These are phyloP conservation scores for Heliconius nattereri DNA, from an alignment of 1,140 invertebrate genomes.

Conservation along the genomic window DNA sequence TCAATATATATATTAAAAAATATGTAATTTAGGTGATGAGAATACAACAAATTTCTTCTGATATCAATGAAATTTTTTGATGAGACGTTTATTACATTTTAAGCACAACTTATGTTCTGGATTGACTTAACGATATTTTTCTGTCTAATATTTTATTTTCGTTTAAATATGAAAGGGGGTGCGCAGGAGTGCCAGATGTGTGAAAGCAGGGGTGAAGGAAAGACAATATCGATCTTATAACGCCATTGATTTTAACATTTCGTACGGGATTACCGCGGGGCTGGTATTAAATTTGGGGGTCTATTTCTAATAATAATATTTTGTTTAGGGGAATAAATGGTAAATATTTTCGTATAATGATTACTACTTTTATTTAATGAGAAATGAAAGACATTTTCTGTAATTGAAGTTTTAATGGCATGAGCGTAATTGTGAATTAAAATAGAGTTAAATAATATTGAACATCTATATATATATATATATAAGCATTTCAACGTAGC, in stretches of 20 bases:
- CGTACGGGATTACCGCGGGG: slow-evolving; percentile 46
- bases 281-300: slow-evolving; percentile 25
- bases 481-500: too few species aligned
- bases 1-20: background rate
- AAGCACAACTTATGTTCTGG: background rate
- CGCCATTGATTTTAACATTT: slow-evolving; percentile 52
- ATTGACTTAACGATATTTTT: background rate
- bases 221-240: slow-evolving; percentile 64
- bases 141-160: background rate
- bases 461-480: too few species aligned
- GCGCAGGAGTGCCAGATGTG: slow-evolving; percentile 49
- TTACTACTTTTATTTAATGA: background rate
- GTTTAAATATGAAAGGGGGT: slow-evolving; percentile 22
- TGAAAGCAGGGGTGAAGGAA: slow-evolving; percentile 43
- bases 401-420: too few species aligned
- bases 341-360: background rate
- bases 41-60: too few species aligned
- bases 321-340: background rate
- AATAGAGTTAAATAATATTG: too few species aligned
- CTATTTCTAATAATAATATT: slow-evolving; percentile 21
- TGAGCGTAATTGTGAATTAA: too few species aligned
- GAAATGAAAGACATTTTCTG: background rate
- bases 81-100: background rate
- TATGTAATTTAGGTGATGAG: too few species aligned
- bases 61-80: background rate